Percentiles rank a stretch among this genome's conserved stretches.
Conservation (phyloP, 1,140 invertebrate genomes). For the Proales similis region DNA sequence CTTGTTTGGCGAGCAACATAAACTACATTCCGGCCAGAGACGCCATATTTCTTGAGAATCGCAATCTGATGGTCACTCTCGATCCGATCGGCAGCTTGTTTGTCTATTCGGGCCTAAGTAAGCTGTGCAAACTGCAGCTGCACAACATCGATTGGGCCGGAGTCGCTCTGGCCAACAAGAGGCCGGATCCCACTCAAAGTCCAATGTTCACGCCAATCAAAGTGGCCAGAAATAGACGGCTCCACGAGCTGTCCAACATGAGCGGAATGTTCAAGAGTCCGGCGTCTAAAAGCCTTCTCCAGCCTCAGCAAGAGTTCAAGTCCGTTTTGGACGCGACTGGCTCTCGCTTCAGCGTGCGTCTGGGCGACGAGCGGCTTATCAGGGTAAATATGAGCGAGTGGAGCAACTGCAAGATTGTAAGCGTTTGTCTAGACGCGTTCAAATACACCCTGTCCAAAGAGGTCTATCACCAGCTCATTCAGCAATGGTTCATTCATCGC, state of each 20-base stretch:
- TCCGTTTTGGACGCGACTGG: conserved; percentile 6
- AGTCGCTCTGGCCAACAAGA: not conserved
- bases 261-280: conserved; percentile 7
- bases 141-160: conserved; percentile 21
- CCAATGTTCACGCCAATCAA: conserved; percentile 29
- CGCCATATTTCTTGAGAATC: conserved; percentile 5
- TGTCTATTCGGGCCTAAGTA: conserved; percentile 27
- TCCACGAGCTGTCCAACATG: not conserved
- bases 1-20: not conserved
- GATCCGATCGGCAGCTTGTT: not conserved
- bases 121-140: conserved; percentile 28
- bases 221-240: no score
- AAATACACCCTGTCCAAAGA: conserved; percentile 32
- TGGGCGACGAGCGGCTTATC: conserved; percentile 6
- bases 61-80: conserved; percentile 30
- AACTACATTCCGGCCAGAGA: conserved; percentile 24
- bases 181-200: conserved; percentile 19
- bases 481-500: conserved; percentile 36
- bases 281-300: conserved; percentile 13
- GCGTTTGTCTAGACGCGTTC: conserved; percentile 26
- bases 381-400: conserved; percentile 18
- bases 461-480: conserved; percentile 9
- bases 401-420: conserved; percentile 15
- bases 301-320: conserved; percentile 23
- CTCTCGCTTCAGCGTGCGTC: conserved; percentile 8